These are phyloP conservation scores for Aleadryas rufinucha DNA, from an alignment of 2,113 vertebrate species.

Conservation along the genomic window DNA sequence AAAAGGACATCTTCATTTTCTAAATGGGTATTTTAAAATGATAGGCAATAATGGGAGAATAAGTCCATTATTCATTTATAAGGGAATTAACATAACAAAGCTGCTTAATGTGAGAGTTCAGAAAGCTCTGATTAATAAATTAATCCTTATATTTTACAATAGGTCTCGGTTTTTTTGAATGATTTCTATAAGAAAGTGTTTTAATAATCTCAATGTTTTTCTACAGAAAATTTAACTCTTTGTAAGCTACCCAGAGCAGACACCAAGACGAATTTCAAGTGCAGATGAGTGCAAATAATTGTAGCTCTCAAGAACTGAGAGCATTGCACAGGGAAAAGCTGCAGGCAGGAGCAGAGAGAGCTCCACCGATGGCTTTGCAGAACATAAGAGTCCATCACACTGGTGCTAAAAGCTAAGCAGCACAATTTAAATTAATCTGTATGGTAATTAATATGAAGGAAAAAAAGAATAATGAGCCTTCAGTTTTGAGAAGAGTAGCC, in stretches of 20 bases:
- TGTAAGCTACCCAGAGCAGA: not conserved
- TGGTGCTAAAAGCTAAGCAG: not conserved
- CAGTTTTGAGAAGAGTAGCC: not conserved
- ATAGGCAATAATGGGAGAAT: slow-evolving; percentile 73
- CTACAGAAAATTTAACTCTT: slow-evolving; percentile 55
- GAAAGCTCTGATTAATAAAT: slow-evolving; percentile 78
- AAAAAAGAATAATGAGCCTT: not conserved
- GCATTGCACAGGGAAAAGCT: not conserved
- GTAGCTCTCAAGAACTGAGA: not conserved
- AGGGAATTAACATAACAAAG: slow-evolving; percentile 78
- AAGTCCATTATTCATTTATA: slow-evolving; percentile 76
- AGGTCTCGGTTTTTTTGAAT: slow-evolving; percentile 56
- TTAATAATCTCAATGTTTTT: slow-evolving; percentile 4
- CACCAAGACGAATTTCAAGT: not conserved
- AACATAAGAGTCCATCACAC: not conserved
- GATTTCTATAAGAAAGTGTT: slow-evolving; percentile 47
- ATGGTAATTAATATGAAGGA: not conserved
- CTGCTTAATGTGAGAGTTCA: slow-evolving; percentile 71
- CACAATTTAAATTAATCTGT: not conserved
- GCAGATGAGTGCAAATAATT: not conserved
- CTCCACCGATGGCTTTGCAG: not conserved
- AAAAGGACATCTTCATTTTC: slow-evolving; percentile 72
- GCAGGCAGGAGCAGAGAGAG: not conserved
- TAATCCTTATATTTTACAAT: slow-evolving; percentile 74
- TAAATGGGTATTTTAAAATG: slow-evolving; percentile 70